Percentiles rank a stretch among this genome's conserved stretches.
Conservation (phyloP, 1,140 invertebrate genomes). For the Aphis craccivora region DNA sequence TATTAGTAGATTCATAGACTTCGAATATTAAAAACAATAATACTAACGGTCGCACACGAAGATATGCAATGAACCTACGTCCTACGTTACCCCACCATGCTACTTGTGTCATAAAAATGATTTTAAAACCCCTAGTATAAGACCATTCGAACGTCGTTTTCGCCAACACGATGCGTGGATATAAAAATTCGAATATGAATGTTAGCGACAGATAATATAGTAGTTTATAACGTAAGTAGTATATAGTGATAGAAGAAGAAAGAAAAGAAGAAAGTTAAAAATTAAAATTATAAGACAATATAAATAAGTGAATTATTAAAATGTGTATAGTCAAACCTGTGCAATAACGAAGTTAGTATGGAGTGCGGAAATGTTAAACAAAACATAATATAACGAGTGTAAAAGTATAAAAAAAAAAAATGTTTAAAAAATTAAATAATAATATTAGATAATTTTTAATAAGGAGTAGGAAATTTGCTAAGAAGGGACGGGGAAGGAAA, state of each 20-base stretch:
- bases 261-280: constrained; percentile 59
- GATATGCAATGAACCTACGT: background rate
- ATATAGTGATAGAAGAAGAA: background rate
- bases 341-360: constrained; percentile 51
- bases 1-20: background rate
- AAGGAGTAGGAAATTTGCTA: constrained; percentile 45
- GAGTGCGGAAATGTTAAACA: constrained; percentile 47
- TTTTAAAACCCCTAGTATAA: background rate
- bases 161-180: background rate
- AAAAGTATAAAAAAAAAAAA: constrained; percentile 38
- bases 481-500: constrained; percentile 23
- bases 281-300: background rate
- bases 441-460: constrained; percentile 40
- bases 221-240: background rate
- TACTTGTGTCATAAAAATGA: background rate
- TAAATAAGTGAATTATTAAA: constrained; percentile 19
- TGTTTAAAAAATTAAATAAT: constrained; percentile 47
- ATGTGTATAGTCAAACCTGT: constrained; percentile 50
- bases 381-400: constrained; percentile 45
- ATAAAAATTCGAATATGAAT: background rate
- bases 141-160: background rate
- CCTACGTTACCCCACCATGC: background rate
- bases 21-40: too few species aligned
- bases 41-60: background rate
- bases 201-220: background rate